These are phyloP conservation scores for Rhinella marina DNA, from an alignment of 2,797 vertebrate species.

Conservation along the genomic window DNA sequence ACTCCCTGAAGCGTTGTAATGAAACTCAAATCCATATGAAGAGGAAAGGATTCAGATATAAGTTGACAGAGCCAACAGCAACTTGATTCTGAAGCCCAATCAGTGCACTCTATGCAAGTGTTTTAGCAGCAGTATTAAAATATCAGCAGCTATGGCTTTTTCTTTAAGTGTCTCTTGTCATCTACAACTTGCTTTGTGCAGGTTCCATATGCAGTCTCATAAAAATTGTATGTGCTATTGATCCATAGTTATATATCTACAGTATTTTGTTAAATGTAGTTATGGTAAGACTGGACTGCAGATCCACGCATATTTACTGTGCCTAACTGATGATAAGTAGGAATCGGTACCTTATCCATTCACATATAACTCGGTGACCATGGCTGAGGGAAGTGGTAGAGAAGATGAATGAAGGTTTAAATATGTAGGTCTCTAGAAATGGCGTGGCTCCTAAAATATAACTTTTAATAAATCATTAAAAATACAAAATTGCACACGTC, in stretches of 20 bases:
- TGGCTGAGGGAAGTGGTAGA: not conserved
- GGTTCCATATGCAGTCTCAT: not conserved
- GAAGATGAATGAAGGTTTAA: not conserved
- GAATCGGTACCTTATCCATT: not conserved
- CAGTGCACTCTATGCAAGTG: too few species aligned
- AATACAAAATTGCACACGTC: too few species aligned
- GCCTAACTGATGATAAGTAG: not conserved
- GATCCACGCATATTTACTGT: not conserved
- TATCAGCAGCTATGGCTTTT: not conserved
- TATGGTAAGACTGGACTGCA: not conserved
- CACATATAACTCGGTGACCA: not conserved
- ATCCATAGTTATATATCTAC: not conserved
- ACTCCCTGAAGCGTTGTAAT: not conserved
- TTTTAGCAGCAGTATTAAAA: too few species aligned
- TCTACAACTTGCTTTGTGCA: not conserved
- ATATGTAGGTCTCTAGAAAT: too few species aligned
- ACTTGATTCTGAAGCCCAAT: not conserved
- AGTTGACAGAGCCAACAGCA: not conserved
- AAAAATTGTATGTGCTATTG: not conserved
- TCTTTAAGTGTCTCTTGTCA: not conserved
- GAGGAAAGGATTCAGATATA: not conserved
- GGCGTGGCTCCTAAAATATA: too few species aligned
- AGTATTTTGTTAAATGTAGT: not conserved
- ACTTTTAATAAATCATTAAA: too few species aligned
- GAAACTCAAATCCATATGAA: not conserved